Evolutionary conservation across 2,888 invertebrate species (phyloP).

Genomic region (Dilophus febrilis): DNA sequence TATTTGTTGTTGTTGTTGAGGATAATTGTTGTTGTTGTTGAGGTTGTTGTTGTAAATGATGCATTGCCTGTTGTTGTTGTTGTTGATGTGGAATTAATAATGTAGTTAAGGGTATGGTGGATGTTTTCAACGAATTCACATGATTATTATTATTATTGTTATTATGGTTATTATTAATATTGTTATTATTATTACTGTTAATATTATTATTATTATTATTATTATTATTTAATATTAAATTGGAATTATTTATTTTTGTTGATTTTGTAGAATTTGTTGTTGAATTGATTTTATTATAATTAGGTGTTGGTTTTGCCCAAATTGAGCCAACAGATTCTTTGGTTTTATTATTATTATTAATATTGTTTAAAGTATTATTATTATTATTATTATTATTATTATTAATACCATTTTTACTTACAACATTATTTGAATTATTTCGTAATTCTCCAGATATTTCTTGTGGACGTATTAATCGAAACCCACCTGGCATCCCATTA

Average conservation of each 20-base stretch:
- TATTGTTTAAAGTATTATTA: constrained; percentile 10
- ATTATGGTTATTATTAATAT: background rate
- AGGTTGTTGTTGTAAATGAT: constrained; percentile 12
- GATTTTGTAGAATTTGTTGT: background rate
- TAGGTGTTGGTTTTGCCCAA: constrained; percentile 8
- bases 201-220: background rate
- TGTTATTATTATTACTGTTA: constrained; percentile 3
- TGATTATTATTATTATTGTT: constrained; percentile 1
- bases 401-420: constrained; percentile 7
- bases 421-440: constrained; percentile 14
- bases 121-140: background rate
- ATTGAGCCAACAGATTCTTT: constrained; percentile 8
- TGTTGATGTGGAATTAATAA: constrained; percentile 2
- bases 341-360: constrained; percentile 11
- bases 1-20: too few species aligned
- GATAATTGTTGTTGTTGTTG: constrained; percentile 3
- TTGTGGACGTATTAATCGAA: constrained; percentile 12
- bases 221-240: background rate
- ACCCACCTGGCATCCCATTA: constrained; percentile 2
- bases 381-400: constrained; percentile 10
- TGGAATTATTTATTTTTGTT: background rate
- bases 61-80: constrained; percentile 1
- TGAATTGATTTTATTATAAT: constrained; percentile 1
- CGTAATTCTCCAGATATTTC: constrained; percentile 25
- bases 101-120: constrained; percentile 11